These are phyloP conservation scores for Unio delphinus DNA, from an alignment of 2,888 invertebrate genomes.

Conservation along the genomic window DNA sequence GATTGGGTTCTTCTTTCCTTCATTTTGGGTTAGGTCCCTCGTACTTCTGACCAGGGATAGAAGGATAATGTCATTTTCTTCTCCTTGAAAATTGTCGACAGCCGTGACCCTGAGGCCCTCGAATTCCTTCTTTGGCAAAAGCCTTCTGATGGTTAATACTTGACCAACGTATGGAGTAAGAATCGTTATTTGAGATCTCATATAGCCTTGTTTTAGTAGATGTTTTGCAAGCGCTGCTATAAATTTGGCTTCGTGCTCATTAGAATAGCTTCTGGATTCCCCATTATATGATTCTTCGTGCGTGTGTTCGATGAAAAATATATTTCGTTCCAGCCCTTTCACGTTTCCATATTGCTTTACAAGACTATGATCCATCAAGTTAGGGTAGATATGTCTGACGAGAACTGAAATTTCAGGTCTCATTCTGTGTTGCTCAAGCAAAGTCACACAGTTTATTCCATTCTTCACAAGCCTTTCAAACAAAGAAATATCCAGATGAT, in stretches of 20 bases:
- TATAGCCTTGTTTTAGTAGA: constrained; percentile 64
- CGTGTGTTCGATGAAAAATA: constrained; percentile 57
- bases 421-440: constrained; percentile 61
- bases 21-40: constrained; percentile 1
- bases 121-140: constrained; percentile 43
- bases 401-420: constrained; percentile 64
- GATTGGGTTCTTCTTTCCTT: constrained; percentile 29
- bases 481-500: constrained; percentile 82
- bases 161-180: constrained; percentile 67
- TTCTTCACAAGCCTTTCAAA: constrained; percentile 86
- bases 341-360: constrained; percentile 52
- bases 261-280: constrained; percentile 36
- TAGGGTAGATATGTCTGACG: constrained; percentile 60
- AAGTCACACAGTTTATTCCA: constrained; percentile 74
- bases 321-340: constrained; percentile 55
- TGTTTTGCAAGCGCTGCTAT: constrained; percentile 52
- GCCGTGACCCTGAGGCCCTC: constrained; percentile 53
- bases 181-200: constrained; percentile 59
- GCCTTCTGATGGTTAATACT: constrained; percentile 39
- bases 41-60: constrained; percentile 69
- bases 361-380: constrained; percentile 52
- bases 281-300: constrained; percentile 15
- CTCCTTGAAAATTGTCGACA: constrained; percentile 69
- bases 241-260: constrained; percentile 31
- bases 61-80: constrained; percentile 70